phyloP scores from a whole-genome alignment of 2,888 invertebrate genomes.

The Heliconius ismenius region DNA sequence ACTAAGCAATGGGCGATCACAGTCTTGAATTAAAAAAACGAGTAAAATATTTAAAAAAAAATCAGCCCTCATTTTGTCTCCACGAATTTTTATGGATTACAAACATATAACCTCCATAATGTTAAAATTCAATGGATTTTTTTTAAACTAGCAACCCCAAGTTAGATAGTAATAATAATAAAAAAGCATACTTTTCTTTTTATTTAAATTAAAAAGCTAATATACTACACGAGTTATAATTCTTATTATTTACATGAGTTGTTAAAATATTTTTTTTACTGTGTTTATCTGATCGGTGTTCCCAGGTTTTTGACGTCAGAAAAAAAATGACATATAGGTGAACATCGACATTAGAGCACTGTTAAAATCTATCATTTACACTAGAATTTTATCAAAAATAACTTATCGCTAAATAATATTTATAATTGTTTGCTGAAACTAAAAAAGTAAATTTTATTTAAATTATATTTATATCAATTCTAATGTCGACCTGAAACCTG shows the following conservation, averaged over 20 bases:
- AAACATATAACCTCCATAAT: conserved; percentile 73
- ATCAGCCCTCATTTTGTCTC: conserved; percentile 55
- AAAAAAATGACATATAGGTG: conserved; percentile 36
- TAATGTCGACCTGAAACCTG: conserved; percentile 36
- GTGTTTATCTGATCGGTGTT: conserved; percentile 36
- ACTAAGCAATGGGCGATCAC: conserved; percentile 43
- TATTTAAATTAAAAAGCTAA: conserved; percentile 62
- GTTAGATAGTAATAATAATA: conserved; percentile 50
- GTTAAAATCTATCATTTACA: conserved; percentile 17
- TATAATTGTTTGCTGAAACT: background rate
- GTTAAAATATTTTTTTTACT: conserved; percentile 44
- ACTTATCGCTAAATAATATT: conserved; percentile 13
- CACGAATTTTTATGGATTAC: conserved; percentile 62
- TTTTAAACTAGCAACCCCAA: conserved; percentile 43
- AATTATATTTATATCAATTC: background rate
- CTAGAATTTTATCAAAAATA: conserved; percentile 29
- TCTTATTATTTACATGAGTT: conserved; percentile 69
- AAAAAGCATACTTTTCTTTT: conserved; percentile 55
- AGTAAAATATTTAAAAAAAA: conserved; percentile 49
- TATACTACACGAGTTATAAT: conserved; percentile 55
- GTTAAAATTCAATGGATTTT: conserved; percentile 64
- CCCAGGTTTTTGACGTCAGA: conserved; percentile 42
- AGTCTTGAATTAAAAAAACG: conserved; percentile 14
- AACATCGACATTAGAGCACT: conserved; percentile 28
- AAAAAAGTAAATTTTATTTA: background rate